These are phyloP conservation scores for Euthynnus affinis DNA, from an alignment of 2,797 vertebrate species.

Conservation along the genomic window DNA sequence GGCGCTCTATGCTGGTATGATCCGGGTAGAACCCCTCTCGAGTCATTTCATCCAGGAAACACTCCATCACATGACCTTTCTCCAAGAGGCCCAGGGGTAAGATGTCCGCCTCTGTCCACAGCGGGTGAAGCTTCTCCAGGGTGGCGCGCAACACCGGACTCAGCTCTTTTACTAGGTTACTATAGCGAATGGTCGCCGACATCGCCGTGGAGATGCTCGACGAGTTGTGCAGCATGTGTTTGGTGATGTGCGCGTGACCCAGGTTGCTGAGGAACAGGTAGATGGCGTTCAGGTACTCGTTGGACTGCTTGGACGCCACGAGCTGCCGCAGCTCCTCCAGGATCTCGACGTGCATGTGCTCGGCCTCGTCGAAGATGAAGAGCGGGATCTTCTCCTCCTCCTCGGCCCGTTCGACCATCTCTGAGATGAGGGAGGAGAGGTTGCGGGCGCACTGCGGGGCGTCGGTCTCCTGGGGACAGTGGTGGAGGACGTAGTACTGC, in stretches of 20 bases:
- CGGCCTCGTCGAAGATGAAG: constrained; percentile 94
- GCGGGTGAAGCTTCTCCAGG: constrained; percentile 82
- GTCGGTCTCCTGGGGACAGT: constrained; percentile 87
- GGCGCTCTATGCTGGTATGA: constrained; percentile 86
- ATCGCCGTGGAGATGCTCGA: constrained; percentile 70
- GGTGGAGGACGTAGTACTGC: constrained; percentile 94
- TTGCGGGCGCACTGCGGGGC: constrained; percentile 83
- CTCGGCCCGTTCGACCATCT: constrained; percentile 89
- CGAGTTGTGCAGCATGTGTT: constrained; percentile 91
- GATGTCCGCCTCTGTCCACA: constrained; percentile 89
- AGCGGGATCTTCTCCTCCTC: constrained; percentile 94
- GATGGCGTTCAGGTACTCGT: constrained; percentile 92
- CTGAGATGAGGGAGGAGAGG: constrained; percentile 82
- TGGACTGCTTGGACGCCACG: constrained; percentile 86
- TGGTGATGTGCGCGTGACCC: constrained; percentile 89
- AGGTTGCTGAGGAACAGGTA: constrained; percentile 93
- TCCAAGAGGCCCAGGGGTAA: constrained; percentile 92
- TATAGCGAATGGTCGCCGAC: constrained; percentile 42
- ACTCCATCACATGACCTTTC: constrained; percentile 89
- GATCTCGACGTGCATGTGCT: constrained; percentile 89
- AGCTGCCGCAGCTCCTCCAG: constrained; percentile 88
- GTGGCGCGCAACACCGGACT: constrained; percentile 71
- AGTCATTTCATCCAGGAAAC: constrained; percentile 94
- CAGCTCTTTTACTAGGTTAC: constrained; percentile 81
- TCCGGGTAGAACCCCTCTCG: constrained; percentile 96